Conservation (phyloP, 2,113 vertebrate genomes). For the Triplophysa tibetana region DNA sequence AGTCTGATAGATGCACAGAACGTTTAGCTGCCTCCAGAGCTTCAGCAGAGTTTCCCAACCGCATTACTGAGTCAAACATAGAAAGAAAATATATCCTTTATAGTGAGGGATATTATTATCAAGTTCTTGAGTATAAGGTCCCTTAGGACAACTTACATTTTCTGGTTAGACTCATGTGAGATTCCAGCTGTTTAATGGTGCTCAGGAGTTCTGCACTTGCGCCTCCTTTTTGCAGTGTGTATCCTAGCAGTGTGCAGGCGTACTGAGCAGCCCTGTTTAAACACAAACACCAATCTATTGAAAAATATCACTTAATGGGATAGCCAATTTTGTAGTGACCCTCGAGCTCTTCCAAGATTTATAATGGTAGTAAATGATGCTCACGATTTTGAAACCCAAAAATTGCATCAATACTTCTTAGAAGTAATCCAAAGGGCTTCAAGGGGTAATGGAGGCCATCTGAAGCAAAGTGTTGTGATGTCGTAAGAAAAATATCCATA, state of each 20-base stretch:
- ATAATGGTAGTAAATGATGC: too few relatives aligned
- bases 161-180: conserved; percentile 85
- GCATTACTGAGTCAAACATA: conserved; percentile 77
- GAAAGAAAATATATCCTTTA: neutral
- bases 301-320: neutral
- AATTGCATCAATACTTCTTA: too few relatives aligned
- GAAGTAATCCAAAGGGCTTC: too few relatives aligned
- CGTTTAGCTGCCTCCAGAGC: conserved; percentile 86
- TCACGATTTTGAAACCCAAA: too few relatives aligned
- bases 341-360: too few relatives aligned
- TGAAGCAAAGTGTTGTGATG: too few relatives aligned
- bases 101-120: neutral
- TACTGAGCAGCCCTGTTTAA: conserved; percentile 85
- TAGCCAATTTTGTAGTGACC: too few relatives aligned
- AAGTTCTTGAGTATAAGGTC: neutral
- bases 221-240: conserved; percentile 77
- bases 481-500: too few relatives aligned
- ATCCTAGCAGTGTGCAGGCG: conserved; percentile 81
- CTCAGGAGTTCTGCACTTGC: conserved; percentile 63
- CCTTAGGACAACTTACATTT: conserved; percentile 78
- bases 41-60: conserved; percentile 88
- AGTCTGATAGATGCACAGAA: conserved; percentile 86
- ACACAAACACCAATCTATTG: neutral
- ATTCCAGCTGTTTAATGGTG: conserved; percentile 82
- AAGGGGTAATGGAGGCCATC: too few relatives aligned